Percentiles rank a stretch among this genome's conserved stretches.
phyloP scores from a whole-genome alignment of 2,113 vertebrate genomes.

The Azemiops feae region DNA sequence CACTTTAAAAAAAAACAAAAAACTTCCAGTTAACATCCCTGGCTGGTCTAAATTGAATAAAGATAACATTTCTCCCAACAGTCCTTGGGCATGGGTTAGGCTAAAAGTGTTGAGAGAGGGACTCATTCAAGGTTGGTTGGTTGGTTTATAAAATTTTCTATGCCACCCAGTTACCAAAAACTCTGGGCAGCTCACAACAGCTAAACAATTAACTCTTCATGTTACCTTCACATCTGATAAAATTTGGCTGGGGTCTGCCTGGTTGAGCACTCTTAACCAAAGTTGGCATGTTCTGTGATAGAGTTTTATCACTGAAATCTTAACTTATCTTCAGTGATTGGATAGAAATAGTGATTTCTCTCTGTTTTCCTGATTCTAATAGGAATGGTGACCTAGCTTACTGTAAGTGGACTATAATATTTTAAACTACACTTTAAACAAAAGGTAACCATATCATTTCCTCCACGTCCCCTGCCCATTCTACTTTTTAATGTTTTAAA shows the following conservation, averaged over 20 bases:
- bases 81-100: neutral
- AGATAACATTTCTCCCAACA: neutral
- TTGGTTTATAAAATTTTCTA: neutral
- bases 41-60: neutral
- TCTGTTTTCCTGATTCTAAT: neutral
- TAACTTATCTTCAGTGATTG: neutral
- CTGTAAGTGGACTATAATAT: neutral
- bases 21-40: neutral
- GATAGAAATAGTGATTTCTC: neutral
- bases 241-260: neutral
- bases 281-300: neutral
- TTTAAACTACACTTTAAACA: neutral
- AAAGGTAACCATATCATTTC: neutral
- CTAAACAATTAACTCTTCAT: neutral
- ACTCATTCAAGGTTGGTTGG: neutral
- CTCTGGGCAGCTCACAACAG: neutral
- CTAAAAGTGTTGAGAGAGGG: neutral
- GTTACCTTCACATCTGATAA: neutral
- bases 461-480: neutral
- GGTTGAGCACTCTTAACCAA: neutral
- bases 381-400: neutral
- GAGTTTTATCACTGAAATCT: neutral
- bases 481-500: neutral
- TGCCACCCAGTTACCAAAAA: neutral
- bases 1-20: neutral